Conservation (phyloP, 1,140 invertebrate species). For the Diabrotica undecimpunctata region DNA sequence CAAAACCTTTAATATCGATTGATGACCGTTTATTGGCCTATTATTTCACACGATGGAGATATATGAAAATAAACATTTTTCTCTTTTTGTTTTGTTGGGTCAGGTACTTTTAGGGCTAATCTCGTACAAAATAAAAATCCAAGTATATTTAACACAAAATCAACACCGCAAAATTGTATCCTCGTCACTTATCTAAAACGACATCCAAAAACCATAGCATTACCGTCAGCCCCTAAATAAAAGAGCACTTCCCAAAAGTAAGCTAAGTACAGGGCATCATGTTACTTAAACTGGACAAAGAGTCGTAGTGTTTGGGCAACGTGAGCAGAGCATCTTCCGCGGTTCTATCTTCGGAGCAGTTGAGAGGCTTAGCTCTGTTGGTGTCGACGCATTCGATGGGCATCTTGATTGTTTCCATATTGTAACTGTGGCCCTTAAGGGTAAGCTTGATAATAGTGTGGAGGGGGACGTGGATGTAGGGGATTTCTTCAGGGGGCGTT, state of each 20-base stretch:
- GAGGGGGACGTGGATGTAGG: slow-evolving; percentile 86
- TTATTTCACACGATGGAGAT: no score
- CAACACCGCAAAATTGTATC: no score
- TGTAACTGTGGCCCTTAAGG: slow-evolving; percentile 70
- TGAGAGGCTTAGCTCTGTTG: slow-evolving; percentile 66
- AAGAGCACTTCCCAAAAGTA: neutral
- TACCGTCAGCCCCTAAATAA: neutral
- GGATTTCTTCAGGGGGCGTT: slow-evolving; percentile 71
- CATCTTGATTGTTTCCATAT: slow-evolving; percentile 74
- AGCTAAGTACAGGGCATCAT: slow-evolving; percentile 35
- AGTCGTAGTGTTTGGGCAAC: slow-evolving; percentile 69
- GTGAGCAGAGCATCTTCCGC: slow-evolving; percentile 64
- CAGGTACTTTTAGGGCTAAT: no score
- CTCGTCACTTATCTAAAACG: no score
- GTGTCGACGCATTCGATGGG: slow-evolving; percentile 85
- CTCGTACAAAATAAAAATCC: no score
- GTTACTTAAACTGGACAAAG: slow-evolving; percentile 36
- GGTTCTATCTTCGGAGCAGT: slow-evolving; percentile 61
- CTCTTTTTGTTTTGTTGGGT: no score
- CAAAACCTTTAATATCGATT: no score
- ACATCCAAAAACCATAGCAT: no score
- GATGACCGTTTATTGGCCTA: no score
- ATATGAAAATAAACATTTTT: no score
- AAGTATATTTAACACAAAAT: no score
- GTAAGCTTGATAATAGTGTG: slow-evolving; percentile 80